Evolutionary conservation across 1,140 invertebrate species (phyloP).

Genomic region (Eumaeus atala): DNA sequence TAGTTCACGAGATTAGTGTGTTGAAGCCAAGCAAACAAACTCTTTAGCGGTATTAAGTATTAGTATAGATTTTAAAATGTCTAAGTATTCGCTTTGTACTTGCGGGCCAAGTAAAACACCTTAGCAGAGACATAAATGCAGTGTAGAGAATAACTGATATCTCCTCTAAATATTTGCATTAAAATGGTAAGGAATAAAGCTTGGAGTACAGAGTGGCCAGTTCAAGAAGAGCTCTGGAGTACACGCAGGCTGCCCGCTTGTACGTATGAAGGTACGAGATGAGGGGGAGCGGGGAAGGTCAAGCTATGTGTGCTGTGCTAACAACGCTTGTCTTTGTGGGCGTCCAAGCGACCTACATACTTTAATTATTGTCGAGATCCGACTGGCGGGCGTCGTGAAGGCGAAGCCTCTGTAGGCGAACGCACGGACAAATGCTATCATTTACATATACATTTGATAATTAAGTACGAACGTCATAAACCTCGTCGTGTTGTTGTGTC

Average conservation of each 20-base stretch:
- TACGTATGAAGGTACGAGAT: conserved; percentile 24
- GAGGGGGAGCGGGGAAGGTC: conserved; percentile 30
- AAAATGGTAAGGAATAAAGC: conserved; percentile 2
- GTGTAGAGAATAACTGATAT: conserved; percentile 3
- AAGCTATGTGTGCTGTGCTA: conserved; percentile 28
- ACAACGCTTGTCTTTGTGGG: conserved; percentile 47
- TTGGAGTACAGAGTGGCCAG: conserved; percentile 24
- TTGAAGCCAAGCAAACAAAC: no score
- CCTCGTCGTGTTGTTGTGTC: no score
- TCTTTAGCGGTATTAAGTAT: no score
- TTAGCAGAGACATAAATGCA: neutral
- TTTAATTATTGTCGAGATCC: conserved; percentile 59
- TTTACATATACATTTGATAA: neutral
- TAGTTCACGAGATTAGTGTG: no score
- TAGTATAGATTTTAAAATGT: no score
- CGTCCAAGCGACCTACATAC: conserved; percentile 57
- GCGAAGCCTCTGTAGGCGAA: conserved; percentile 50
- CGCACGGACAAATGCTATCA: conserved; percentile 21
- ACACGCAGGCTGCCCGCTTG: conserved; percentile 19
- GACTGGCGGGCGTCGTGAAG: conserved; percentile 54
- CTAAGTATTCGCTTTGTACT: neutral
- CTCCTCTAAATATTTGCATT: conserved; percentile 3
- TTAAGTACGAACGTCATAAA: no score
- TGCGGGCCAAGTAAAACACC: neutral
- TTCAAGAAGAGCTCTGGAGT: conserved; percentile 28